phyloP scores from a whole-genome alignment of 2,113 vertebrate species.

The Boulengeromyrus knoepffleri region DNA sequence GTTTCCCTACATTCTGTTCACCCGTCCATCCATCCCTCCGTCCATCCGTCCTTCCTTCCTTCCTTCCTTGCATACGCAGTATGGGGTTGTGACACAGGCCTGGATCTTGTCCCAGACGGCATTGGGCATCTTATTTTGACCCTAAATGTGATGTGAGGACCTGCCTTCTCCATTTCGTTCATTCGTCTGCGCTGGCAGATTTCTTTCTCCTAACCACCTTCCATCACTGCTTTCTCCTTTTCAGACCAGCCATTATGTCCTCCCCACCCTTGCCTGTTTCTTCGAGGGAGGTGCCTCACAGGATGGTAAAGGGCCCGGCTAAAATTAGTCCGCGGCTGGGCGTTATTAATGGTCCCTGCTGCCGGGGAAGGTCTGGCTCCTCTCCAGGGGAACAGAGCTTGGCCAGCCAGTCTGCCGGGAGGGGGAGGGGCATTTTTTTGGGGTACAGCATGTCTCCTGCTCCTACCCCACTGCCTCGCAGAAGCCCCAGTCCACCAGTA shows the following conservation, averaged over 20 bases:
- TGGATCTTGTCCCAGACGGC: background rate
- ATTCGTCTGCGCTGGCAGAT: background rate
- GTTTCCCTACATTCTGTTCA: background rate
- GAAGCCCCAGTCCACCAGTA: background rate
- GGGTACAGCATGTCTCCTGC: background rate
- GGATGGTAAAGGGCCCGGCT: conserved; percentile 31
- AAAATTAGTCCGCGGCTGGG: conserved; percentile 36
- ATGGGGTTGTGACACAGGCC: background rate
- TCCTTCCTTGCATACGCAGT: background rate
- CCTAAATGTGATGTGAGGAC: background rate
- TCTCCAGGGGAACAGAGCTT: conserved; percentile 26
- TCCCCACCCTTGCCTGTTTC: conserved; percentile 8
- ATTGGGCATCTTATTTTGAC: background rate
- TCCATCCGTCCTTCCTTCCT: background rate
- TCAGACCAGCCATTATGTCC: background rate
- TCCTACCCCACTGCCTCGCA: background rate
- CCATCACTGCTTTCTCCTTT: background rate
- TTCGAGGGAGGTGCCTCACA: conserved; percentile 20
- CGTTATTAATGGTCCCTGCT: conserved; percentile 37
- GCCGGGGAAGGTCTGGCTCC: conserved; percentile 34
- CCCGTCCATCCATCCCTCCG: background rate
- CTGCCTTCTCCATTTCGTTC: background rate
- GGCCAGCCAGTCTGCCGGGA: conserved; percentile 25
- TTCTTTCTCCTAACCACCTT: background rate
- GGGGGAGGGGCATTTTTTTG: conserved; percentile 15